Percentiles rank a stretch among this genome's conserved stretches.
These are phyloP conservation scores for Strigamia maritima DNA, from an alignment of 2,888 invertebrate genomes.

Conservation along the genomic window DNA sequence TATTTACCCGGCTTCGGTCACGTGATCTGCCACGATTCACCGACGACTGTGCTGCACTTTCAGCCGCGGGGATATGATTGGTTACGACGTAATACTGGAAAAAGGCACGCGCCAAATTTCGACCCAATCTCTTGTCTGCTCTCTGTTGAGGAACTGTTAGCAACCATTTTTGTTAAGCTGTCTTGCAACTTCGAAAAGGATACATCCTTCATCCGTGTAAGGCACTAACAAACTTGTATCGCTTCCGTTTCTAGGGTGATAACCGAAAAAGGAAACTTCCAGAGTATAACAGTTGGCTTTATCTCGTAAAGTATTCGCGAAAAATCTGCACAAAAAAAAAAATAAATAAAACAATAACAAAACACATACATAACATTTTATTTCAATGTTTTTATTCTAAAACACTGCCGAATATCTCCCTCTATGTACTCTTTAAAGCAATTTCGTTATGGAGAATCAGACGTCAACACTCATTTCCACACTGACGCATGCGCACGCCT, in stretches of 20 bases:
- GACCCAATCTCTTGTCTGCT: conserved; percentile 71
- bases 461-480: conserved; percentile 2
- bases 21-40: background rate
- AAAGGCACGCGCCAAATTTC: conserved; percentile 71
- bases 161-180: conserved; percentile 26
- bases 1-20: background rate
- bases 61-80: conserved; percentile 58
- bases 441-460: background rate
- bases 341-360: background rate
- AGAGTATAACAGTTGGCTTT: conserved; percentile 83
- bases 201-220: conserved; percentile 94
- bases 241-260: conserved; percentile 62
- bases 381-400: too few species aligned
- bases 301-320: conserved; percentile 71
- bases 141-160: conserved; percentile 37
- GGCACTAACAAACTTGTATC: conserved; percentile 57
- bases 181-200: conserved; percentile 59
- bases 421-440: background rate
- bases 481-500: background rate
- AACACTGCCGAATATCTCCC: background rate
- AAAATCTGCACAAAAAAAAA: conserved; percentile 51
- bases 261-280: conserved; percentile 88
- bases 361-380: background rate
- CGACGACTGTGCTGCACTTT: background rate
- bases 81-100: conserved; percentile 76